phyloP scores from a whole-genome alignment of 1,140 invertebrate genomes.

The Sarcophaga peregrina region DNA sequence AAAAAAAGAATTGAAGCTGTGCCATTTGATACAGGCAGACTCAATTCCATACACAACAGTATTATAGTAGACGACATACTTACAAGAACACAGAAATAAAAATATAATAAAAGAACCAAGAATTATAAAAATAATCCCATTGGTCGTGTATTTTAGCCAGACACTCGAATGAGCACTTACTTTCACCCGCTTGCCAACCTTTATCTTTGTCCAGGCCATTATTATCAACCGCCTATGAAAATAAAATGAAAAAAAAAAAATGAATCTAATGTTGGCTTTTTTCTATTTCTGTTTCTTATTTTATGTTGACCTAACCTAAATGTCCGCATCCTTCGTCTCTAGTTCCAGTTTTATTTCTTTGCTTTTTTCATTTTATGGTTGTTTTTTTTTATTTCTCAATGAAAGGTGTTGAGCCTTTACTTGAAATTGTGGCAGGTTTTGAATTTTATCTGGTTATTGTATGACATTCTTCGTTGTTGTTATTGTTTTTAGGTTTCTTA shows the following conservation, averaged over 20 bases:
- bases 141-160: background rate
- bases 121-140: background rate
- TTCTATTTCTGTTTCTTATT: background rate
- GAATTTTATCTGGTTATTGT: background rate
- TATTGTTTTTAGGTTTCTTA: background rate
- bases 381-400: too few species aligned
- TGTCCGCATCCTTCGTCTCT: background rate
- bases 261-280: background rate
- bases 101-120: background rate
- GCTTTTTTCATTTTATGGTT: too few species aligned
- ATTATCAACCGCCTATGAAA: background rate
- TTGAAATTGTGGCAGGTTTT: background rate
- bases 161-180: background rate
- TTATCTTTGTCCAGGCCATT: background rate
- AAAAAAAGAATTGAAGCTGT: too few species aligned
- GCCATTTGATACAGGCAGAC: too few species aligned
- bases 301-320: background rate
- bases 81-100: background rate
- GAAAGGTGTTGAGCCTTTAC: background rate
- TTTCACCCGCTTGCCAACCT: background rate
- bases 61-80: too few species aligned
- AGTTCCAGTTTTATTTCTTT: background rate
- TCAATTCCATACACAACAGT: too few species aligned
- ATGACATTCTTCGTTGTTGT: background rate
- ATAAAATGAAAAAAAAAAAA: background rate